Evolutionary conservation across 2,797 vertebrate species (phyloP).

Genomic region (Menidia menidia): DNA sequence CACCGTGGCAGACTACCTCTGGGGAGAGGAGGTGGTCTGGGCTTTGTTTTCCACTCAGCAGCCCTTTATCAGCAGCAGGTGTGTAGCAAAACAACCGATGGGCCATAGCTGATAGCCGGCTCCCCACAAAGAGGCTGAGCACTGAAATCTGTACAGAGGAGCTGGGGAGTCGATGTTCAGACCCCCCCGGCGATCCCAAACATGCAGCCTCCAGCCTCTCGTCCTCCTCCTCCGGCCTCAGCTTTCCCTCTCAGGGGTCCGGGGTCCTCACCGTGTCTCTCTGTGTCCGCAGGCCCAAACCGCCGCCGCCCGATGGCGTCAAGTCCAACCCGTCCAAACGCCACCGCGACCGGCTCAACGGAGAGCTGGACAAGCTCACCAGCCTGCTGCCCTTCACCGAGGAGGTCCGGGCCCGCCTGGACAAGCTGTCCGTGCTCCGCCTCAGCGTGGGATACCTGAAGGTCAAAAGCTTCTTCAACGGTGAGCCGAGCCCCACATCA

Average conservation of each 20-base stretch:
- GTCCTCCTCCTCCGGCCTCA: too few relatives aligned
- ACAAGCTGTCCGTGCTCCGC: constrained; percentile 87
- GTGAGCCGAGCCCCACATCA: constrained; percentile 65
- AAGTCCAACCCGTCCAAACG: constrained; percentile 90
- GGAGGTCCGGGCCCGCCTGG: constrained; percentile 82
- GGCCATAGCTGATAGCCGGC: neutral
- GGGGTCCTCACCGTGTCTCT: neutral
- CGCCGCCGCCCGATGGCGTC: constrained; percentile 68
- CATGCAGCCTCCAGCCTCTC: too few relatives aligned
- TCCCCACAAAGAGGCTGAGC: too few relatives aligned
- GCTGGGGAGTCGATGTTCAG: too few relatives aligned
- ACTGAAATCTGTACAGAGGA: too few relatives aligned
- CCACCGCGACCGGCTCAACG: constrained; percentile 85
- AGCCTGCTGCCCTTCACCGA: constrained; percentile 86
- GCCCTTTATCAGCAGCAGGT: constrained; percentile 4
- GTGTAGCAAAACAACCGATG: neutral
- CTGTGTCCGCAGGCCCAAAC: constrained; percentile 74
- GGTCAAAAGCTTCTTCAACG: constrained; percentile 87
- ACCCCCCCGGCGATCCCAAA: too few relatives aligned
- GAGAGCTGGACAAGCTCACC: constrained; percentile 86
- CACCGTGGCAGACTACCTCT: constrained; percentile 21
- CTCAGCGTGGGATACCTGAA: constrained; percentile 88
- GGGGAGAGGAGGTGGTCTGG: constrained; percentile 29
- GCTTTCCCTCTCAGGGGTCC: too few relatives aligned
- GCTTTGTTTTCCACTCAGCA: constrained; percentile 27